These are phyloP conservation scores for Danio aesculapii DNA, from an alignment of 2,797 vertebrate genomes.

Conservation along the genomic window DNA sequence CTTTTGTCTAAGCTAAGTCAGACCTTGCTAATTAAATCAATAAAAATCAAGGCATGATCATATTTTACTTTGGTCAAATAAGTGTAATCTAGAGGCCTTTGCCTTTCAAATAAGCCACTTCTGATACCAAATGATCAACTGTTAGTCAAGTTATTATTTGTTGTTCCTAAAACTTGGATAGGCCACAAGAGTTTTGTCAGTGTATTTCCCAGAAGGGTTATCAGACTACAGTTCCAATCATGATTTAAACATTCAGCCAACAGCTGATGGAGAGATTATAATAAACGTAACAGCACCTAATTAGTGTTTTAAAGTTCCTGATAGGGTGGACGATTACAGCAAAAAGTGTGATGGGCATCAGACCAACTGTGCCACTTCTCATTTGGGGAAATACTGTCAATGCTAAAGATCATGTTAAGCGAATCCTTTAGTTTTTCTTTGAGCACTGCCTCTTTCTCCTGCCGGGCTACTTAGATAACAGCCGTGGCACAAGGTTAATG, in stretches of 20 bases:
- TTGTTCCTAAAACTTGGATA: too few species aligned
- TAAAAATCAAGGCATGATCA: too few species aligned
- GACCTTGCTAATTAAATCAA: too few species aligned
- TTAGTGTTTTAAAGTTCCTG: conserved; percentile 33
- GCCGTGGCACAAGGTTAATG: conserved; percentile 56
- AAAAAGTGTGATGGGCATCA: conserved; percentile 33
- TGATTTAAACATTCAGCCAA: conserved; percentile 39
- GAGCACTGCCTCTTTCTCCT: conserved; percentile 24
- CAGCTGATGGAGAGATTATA: conserved; percentile 38
- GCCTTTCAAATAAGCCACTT: too few species aligned
- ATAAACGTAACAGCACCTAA: not conserved
- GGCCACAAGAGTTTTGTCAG: too few species aligned
- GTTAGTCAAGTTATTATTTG: too few species aligned
- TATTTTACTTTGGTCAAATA: too few species aligned
- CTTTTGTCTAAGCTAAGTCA: too few species aligned
- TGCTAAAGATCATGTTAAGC: conserved; percentile 23
- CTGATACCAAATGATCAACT: too few species aligned
- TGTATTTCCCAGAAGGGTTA: conserved; percentile 6
- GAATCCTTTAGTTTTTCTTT: not conserved
- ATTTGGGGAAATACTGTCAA: conserved; percentile 39
- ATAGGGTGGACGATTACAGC: conserved; percentile 12
- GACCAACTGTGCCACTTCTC: conserved; percentile 17
- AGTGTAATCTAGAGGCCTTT: too few species aligned
- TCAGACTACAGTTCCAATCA: conserved; percentile 42
- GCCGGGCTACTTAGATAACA: conserved; percentile 52